phyloP scores from a whole-genome alignment of 2,888 invertebrate species.

The Heliconius ismenius region DNA sequence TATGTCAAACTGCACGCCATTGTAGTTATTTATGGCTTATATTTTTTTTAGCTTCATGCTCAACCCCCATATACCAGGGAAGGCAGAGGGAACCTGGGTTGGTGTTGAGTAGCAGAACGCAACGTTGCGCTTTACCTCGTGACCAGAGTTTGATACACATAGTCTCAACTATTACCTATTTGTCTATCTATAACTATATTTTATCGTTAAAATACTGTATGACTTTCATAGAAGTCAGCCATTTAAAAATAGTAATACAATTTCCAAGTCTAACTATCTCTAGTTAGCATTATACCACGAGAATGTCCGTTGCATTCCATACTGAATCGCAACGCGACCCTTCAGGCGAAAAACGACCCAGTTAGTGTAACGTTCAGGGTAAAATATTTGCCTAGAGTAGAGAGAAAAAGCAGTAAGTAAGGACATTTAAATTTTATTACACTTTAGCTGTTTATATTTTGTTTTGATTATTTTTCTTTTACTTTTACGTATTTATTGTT shows the following conservation, averaged over 20 bases:
- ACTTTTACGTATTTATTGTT: neutral
- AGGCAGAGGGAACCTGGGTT: neutral
- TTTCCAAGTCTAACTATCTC: slow-evolving; percentile 3
- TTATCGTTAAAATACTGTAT: neutral
- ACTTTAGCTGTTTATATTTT: neutral
- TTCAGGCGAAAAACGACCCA: slow-evolving; percentile 2
- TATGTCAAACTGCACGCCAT: no score
- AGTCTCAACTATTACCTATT: neutral
- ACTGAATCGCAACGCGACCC: slow-evolving; percentile 5
- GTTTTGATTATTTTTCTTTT: neutral
- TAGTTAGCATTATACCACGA: neutral
- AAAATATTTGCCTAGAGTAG: neutral
- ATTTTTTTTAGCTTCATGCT: neutral
- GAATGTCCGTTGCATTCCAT: slow-evolving; percentile 2
- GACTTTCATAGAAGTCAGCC: neutral
- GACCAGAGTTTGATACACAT: neutral
- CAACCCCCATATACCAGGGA: neutral
- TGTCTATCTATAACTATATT: neutral
- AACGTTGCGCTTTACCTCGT: no score
- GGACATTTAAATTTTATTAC: neutral
- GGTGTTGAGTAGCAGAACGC: no score
- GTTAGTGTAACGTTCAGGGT: neutral
- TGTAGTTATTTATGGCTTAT: neutral
- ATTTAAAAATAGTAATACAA: neutral
- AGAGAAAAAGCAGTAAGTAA: neutral